These are phyloP conservation scores for Drosophila jambulina DNA, from an alignment of 1,140 invertebrate genomes.

Conservation along the genomic window DNA sequence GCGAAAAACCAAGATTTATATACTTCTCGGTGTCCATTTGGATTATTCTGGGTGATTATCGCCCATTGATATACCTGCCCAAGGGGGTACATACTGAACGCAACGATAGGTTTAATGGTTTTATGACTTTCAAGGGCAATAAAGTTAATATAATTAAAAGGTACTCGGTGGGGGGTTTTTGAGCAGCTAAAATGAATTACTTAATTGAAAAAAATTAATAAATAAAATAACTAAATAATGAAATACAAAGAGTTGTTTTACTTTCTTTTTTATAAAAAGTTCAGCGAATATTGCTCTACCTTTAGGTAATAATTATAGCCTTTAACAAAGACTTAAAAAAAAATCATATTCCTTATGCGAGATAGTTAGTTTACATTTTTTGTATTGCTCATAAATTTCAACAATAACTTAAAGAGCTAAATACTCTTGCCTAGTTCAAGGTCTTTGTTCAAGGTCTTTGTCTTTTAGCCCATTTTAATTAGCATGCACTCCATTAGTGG, in stretches of 20 bases:
- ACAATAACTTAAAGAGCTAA: background rate
- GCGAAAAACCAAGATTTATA: slow-evolving; percentile 59
- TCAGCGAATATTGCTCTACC: no score
- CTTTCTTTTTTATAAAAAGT: no score
- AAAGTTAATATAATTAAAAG: slow-evolving; percentile 5
- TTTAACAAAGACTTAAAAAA: background rate
- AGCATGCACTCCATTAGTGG: slow-evolving; percentile 15
- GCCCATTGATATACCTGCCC: background rate
- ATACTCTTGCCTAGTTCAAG: background rate
- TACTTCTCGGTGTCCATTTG: slow-evolving; percentile 19
- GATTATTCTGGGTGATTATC: slow-evolving; percentile 26
- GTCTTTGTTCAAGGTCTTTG: slow-evolving; percentile 1
- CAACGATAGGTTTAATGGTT: slow-evolving; percentile 31
- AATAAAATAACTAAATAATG: no score
- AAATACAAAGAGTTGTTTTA: no score
- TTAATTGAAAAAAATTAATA: no score
- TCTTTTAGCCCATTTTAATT: slow-evolving; percentile 3
- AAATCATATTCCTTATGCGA: background rate
- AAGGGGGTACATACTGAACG: slow-evolving; percentile 4
- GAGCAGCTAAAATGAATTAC: background rate
- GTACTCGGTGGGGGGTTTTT: background rate
- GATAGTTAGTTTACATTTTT: background rate
- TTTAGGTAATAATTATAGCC: no score
- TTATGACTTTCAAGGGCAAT: slow-evolving; percentile 13
- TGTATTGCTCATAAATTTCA: background rate